Conservation (phyloP, 2,888 invertebrate genomes). For the Drepana falcataria region DNA sequence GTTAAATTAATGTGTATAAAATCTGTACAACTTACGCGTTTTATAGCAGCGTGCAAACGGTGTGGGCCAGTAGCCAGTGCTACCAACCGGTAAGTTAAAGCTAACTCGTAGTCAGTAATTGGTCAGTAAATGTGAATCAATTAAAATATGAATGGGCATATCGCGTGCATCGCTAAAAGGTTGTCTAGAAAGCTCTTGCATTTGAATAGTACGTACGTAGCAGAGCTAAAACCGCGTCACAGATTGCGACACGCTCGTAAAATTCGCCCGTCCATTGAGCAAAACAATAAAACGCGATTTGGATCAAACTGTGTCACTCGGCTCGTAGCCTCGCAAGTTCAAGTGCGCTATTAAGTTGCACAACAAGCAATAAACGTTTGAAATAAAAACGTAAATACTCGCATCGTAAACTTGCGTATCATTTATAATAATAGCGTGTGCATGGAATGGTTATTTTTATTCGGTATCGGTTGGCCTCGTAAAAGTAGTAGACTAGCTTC, state of each 20-base stretch:
- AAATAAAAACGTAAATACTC: conserved; percentile 70
- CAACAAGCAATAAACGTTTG: conserved; percentile 68
- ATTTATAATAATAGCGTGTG: conserved; percentile 46
- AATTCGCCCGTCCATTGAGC: conserved; percentile 71
- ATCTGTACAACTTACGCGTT: neutral
- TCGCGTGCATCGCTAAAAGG: conserved; percentile 16
- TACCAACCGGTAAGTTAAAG: neutral
- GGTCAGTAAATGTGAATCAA: conserved; percentile 5
- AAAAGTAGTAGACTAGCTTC: conserved; percentile 70
- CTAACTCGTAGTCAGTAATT: neutral
- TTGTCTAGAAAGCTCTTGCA: conserved; percentile 53
- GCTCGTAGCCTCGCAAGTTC: conserved; percentile 69
- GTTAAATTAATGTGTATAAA: neutral
- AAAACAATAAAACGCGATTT: conserved; percentile 74
- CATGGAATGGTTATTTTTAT: conserved; percentile 67
- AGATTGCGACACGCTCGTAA: conserved; percentile 71
- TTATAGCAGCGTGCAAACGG: neutral
- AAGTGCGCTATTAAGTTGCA: conserved; percentile 75
- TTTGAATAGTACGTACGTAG: conserved; percentile 53
- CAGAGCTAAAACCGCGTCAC: conserved; percentile 56
- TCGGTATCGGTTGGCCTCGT: conserved; percentile 61
- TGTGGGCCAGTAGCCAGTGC: neutral
- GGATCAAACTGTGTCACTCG: conserved; percentile 76
- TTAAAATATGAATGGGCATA: conserved; percentile 14
- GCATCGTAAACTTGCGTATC: conserved; percentile 44